phyloP scores from a whole-genome alignment of 2,113 vertebrate species.

The Paramisgurnus dabryanus region DNA sequence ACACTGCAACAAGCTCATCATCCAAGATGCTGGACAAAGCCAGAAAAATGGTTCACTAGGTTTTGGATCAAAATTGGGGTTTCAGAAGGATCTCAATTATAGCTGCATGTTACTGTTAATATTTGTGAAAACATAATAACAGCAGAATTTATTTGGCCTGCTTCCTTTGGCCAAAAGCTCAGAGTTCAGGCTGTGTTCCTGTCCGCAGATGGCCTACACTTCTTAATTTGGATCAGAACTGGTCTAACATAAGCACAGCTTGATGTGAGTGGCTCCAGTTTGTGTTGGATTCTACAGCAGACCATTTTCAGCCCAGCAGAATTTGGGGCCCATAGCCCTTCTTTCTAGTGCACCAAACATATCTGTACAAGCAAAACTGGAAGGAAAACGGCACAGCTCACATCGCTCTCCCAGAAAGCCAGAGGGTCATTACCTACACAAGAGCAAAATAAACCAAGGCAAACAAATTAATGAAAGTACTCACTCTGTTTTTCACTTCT shows the following conservation, averaged over 20 bases:
- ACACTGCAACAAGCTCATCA: not conserved
- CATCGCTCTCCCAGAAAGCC: constrained; percentile 34
- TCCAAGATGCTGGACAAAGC: not conserved
- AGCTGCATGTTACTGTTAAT: too few species aligned
- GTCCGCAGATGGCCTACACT: not conserved
- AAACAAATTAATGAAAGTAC: constrained; percentile 50
- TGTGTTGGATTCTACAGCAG: not conserved
- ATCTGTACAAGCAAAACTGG: constrained; percentile 29
- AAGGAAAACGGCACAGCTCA: constrained; percentile 42
- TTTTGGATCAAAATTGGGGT: too few species aligned
- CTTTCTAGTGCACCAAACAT: not conserved
- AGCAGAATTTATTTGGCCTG: not conserved
- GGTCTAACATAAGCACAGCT: not conserved
- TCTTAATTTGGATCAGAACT: not conserved
- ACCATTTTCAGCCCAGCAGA: not conserved
- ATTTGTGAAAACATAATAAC: not conserved
- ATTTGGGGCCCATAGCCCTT: constrained; percentile 13
- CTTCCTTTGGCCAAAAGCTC: not conserved
- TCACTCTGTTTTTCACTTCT: constrained; percentile 17
- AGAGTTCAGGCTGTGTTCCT: not conserved
- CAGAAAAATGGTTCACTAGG: too few species aligned
- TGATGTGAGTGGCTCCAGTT: not conserved
- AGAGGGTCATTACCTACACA: constrained; percentile 31
- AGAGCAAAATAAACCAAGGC: constrained; percentile 49
- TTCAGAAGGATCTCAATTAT: not conserved